Conservation (phyloP, 2,888 invertebrate genomes). For the Keiferia lycopersicella region DNA sequence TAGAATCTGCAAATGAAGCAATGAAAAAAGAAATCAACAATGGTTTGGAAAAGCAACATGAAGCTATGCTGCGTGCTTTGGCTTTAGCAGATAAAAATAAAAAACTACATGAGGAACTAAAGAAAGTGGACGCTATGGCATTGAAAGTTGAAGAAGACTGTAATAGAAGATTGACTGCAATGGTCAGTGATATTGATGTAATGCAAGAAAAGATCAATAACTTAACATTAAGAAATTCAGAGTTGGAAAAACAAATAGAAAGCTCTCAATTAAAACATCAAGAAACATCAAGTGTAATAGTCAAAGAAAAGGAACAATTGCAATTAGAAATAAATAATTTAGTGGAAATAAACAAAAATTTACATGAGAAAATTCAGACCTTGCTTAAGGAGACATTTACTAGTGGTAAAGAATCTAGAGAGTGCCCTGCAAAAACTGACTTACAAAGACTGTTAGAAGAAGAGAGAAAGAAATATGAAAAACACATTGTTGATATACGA, state of each 20-base stretch:
- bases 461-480: slow-evolving; percentile 73
- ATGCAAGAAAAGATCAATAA: slow-evolving; percentile 80
- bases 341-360: slow-evolving; percentile 69
- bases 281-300: slow-evolving; percentile 50
- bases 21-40: slow-evolving; percentile 76
- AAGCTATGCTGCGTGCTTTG: slow-evolving; percentile 89
- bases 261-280: slow-evolving; percentile 44
- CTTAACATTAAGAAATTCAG: slow-evolving; percentile 62
- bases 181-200: slow-evolving; percentile 82
- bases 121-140: slow-evolving; percentile 87
- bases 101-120: slow-evolving; percentile 85
- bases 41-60: slow-evolving; percentile 86
- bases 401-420: slow-evolving; percentile 43
- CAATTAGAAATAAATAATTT: slow-evolving; percentile 72
- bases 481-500: slow-evolving; percentile 58
- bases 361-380: slow-evolving; percentile 69
- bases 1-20: slow-evolving; percentile 80
- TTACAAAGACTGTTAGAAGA: slow-evolving; percentile 61
- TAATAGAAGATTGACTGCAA: slow-evolving; percentile 84
- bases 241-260: slow-evolving; percentile 82
- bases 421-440: slow-evolving; percentile 65
- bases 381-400: slow-evolving; percentile 35
- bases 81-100: slow-evolving; percentile 88
- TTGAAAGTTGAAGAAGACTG: slow-evolving; percentile 89
- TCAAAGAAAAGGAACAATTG: slow-evolving; percentile 69